Evolutionary conservation across 2,113 vertebrate species (phyloP).

Genomic region (Zootoca vivipara): DNA sequence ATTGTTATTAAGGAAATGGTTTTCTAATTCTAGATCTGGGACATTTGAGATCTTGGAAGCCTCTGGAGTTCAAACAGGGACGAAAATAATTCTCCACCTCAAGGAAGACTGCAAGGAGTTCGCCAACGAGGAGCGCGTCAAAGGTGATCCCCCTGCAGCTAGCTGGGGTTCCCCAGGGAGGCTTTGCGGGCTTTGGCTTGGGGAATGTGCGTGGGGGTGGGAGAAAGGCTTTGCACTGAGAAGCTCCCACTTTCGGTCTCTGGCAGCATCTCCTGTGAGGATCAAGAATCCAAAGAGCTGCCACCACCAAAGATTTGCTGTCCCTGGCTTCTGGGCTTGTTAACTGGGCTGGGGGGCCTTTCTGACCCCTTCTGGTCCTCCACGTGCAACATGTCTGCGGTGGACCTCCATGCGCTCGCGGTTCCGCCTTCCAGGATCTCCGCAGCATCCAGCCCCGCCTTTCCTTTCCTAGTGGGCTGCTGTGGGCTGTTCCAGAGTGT

Average conservation of each 20-base stretch:
- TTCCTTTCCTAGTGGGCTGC: not conserved
- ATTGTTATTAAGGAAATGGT: no score
- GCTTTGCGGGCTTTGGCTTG: not conserved
- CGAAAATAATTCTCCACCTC: constrained; percentile 93
- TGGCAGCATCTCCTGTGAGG: not conserved
- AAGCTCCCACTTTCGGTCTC: not conserved
- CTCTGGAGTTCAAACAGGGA: constrained; percentile 88
- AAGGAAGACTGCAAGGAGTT: constrained; percentile 95
- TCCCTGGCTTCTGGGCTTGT: not conserved
- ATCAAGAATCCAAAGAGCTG: no score
- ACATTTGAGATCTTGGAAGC: constrained; percentile 92
- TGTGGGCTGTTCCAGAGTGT: not conserved
- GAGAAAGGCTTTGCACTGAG: not conserved
- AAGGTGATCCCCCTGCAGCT: constrained; percentile 74
- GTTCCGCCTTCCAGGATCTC: not conserved
- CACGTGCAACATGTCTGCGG: no score
- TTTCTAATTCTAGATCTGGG: constrained; percentile 82
- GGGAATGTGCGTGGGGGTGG: not conserved
- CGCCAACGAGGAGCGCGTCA: constrained; percentile 88
- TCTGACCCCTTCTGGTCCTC: not conserved
- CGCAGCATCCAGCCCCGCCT: not conserved
- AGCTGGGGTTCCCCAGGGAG: not conserved
- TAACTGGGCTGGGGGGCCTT: no score
- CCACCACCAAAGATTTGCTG: not conserved
- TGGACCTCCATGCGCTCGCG: no score